Evolutionary conservation across 2,888 invertebrate genomes (phyloP).

Genomic region (Thecocarcelia acutangulata): DNA sequence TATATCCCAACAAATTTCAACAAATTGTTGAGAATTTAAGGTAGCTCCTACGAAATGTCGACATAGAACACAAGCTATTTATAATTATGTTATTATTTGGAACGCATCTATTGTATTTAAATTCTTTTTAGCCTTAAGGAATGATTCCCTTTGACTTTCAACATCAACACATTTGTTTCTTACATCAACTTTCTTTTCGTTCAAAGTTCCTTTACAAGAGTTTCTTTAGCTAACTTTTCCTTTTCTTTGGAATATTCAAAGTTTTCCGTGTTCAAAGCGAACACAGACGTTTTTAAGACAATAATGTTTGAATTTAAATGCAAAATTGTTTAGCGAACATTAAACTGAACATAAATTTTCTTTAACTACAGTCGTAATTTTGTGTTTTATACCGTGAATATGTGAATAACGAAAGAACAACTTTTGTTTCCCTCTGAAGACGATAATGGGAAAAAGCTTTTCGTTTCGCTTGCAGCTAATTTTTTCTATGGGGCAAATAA

Average conservation of each 20-base stretch:
- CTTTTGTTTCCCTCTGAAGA: not conserved
- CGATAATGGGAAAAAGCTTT: not conserved
- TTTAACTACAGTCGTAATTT: constrained; percentile 7
- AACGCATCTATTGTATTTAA: too few species aligned
- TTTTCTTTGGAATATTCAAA: not conserved
- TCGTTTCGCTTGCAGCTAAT: not conserved
- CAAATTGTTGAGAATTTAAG: too few species aligned
- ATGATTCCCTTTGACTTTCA: too few species aligned
- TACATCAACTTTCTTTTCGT: too few species aligned
- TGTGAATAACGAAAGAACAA: not conserved
- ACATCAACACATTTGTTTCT: too few species aligned
- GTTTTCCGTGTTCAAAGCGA: too few species aligned
- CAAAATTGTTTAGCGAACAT: constrained; percentile 62
- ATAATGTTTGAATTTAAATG: constrained; percentile 33
- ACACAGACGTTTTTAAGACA: not conserved
- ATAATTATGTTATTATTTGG: too few species aligned
- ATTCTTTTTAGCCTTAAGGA: too few species aligned
- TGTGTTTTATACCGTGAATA: constrained; percentile 1
- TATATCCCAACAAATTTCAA: too few species aligned
- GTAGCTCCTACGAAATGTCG: too few species aligned
- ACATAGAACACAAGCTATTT: too few species aligned
- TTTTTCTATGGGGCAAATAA: too few species aligned
- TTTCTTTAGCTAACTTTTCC: constrained; percentile 8
- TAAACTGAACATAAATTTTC: constrained; percentile 53
- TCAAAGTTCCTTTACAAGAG: not conserved